Evolutionary conservation across 2,113 vertebrate species (phyloP).

Genomic region (Jacana jacana): DNA sequence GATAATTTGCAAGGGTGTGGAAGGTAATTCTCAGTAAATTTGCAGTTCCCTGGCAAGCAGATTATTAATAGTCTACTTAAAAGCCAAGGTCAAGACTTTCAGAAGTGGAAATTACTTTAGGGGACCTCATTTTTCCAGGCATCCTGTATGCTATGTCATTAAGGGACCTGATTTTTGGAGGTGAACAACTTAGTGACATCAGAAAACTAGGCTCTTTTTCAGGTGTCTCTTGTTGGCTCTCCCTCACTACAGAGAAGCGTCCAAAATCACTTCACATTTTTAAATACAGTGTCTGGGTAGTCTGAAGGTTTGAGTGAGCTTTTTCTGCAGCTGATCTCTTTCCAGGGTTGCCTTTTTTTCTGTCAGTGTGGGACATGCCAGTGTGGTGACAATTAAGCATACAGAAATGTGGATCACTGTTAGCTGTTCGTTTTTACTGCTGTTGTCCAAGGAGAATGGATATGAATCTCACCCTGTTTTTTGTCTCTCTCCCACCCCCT

Average conservation of each 20-base stretch:
- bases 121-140: neutral
- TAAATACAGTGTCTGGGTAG: neutral
- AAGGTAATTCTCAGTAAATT: neutral
- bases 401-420: neutral
- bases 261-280: neutral
- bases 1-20: neutral
- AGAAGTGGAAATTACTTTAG: neutral
- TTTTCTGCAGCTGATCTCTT: neutral
- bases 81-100: neutral
- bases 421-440: neutral
- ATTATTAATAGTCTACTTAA: neutral
- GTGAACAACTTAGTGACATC: neutral
- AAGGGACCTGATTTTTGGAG: neutral
- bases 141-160: neutral
- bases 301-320: neutral
- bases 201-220: neutral
- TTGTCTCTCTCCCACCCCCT: conserved; percentile 2
- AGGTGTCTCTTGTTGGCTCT: neutral
- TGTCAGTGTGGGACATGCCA: neutral
- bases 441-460: neutral
- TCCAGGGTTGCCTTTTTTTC: neutral
- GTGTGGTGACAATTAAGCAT: rapidly evolving
- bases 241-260: neutral
- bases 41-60: neutral
- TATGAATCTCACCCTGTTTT: neutral